Percentiles rank a stretch among this genome's conserved stretches.
Conservation (phyloP, 1,140 invertebrate species). For the Vollenhovia emeryi region DNA sequence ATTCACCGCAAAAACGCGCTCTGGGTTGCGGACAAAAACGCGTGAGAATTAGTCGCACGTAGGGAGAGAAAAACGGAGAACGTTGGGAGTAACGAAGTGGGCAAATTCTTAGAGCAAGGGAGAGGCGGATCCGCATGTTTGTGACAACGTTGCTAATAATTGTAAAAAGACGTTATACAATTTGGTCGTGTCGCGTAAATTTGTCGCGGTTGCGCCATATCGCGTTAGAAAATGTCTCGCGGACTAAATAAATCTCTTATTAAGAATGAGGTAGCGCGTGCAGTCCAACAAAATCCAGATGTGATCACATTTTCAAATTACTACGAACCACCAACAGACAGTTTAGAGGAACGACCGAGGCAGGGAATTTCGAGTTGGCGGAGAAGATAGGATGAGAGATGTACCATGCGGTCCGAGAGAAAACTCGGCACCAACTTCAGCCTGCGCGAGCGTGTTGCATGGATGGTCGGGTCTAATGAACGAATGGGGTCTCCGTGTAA, state of each 20-base stretch:
- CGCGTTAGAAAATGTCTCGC: neutral
- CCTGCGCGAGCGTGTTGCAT: constrained; percentile 54
- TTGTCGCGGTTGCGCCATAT: neutral
- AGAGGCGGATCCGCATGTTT: neutral
- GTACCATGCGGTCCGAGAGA: constrained; percentile 29
- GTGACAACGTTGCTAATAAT: neutral
- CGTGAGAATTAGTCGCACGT: constrained; percentile 2
- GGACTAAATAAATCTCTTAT: constrained; percentile 27
- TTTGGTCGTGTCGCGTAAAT: neutral
- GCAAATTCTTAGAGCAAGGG: neutral
- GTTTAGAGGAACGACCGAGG: constrained; percentile 11
- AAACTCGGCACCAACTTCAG: constrained; percentile 46
- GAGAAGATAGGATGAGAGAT: constrained; percentile 51
- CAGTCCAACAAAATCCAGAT: constrained; percentile 16
- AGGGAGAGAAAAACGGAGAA: neutral
- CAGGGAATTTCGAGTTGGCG: constrained; percentile 25
- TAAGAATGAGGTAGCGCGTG: constrained; percentile 13
- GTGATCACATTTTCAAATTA: constrained; percentile 44
- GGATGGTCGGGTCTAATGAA: constrained; percentile 74
- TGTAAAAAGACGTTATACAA: neutral
- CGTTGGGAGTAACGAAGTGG: neutral
- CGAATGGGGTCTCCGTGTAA: constrained; percentile 68
- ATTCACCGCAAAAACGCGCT: constrained; percentile 1
- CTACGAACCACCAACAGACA: constrained; percentile 8
- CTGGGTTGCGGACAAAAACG: neutral